A percentile compares a stretch with the other conserved stretches of the same genome.
These are phyloP conservation scores for Eulemur coronatus DNA, from an alignment of 2,797 vertebrate species.

Conservation along the genomic window DNA sequence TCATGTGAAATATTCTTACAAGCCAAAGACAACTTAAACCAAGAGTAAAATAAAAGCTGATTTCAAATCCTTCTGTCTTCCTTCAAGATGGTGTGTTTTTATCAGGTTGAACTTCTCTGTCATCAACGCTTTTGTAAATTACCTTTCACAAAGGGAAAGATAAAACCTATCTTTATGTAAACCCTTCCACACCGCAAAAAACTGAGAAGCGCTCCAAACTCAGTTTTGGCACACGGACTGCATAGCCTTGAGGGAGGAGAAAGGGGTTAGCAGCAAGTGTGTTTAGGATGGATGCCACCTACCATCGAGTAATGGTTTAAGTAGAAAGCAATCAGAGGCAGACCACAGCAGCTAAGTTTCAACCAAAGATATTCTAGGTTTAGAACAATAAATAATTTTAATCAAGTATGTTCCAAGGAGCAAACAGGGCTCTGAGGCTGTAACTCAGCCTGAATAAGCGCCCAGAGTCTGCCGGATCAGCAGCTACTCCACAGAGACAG, in stretches of 20 bases:
- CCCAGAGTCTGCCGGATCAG: neutral
- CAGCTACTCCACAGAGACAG: neutral
- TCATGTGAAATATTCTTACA: neutral
- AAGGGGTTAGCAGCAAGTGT: slow-evolving; percentile 69
- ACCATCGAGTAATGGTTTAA: slow-evolving; percentile 78
- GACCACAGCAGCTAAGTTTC: slow-evolving; percentile 78
- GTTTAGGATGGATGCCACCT: slow-evolving; percentile 82
- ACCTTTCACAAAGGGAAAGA: slow-evolving; percentile 60
- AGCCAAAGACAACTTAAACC: neutral
- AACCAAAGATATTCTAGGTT: slow-evolving; percentile 79
- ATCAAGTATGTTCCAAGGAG: slow-evolving; percentile 70
- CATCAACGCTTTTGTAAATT: slow-evolving; percentile 36
- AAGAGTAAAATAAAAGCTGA: slow-evolving; percentile 45
- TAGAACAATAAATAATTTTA: slow-evolving; percentile 81
- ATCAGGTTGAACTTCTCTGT: slow-evolving; percentile 31
- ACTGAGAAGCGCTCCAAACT: slow-evolving; percentile 49
- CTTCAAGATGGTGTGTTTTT: slow-evolving; percentile 18
- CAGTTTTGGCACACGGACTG: slow-evolving; percentile 76
- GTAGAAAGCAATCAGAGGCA: slow-evolving; percentile 77
- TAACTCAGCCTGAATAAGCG: slow-evolving; percentile 25
- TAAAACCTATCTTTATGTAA: slow-evolving; percentile 66
- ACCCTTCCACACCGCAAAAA: slow-evolving; percentile 67
- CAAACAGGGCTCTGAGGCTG: slow-evolving; percentile 52
- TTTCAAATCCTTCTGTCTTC: neutral
- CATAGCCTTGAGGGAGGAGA: slow-evolving; percentile 49